Percentiles rank a stretch among this genome's conserved stretches.
Conservation (phyloP, 1,140 invertebrate genomes). For the Drosophila yakuba region DNA sequence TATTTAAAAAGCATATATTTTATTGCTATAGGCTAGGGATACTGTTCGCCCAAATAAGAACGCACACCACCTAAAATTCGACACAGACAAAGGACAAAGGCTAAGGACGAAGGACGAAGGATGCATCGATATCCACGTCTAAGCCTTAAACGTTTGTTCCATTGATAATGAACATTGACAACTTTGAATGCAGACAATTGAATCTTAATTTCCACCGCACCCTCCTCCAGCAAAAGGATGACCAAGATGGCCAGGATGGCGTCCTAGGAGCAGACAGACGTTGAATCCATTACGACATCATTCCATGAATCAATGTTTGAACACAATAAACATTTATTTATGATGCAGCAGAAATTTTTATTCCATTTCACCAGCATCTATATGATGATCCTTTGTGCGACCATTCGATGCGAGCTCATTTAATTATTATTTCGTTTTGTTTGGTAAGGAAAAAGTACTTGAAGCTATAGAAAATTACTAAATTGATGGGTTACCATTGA, state of each 20-base stretch:
- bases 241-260: too few relatives aligned
- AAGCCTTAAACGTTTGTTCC: slow-evolving; percentile 70
- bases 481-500: neutral
- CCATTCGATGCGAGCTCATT: slow-evolving; percentile 27
- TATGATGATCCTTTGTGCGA: slow-evolving; percentile 10
- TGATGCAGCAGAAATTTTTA: slow-evolving; percentile 53
- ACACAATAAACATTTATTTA: slow-evolving; percentile 77
- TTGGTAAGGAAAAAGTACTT: neutral
- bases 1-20: too few relatives aligned
- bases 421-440: slow-evolving; percentile 26
- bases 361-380: neutral
- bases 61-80: neutral
- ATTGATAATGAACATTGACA: slow-evolving; percentile 78
- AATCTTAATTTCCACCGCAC: slow-evolving; percentile 72
- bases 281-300: slow-evolving; percentile 36
- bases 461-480: neutral
- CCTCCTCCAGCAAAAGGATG: neutral
- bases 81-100: slow-evolving; percentile 8
- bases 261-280: neutral
- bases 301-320: slow-evolving; percentile 71
- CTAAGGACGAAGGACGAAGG: slow-evolving; percentile 11
- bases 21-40: neutral
- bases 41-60: slow-evolving; percentile 3
- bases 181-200: slow-evolving; percentile 79
- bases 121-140: slow-evolving; percentile 55